A percentile compares a stretch with the other conserved stretches of the same genome.
Conservation (phyloP, 1,140 invertebrate species). For the Parapsyche elsis region DNA sequence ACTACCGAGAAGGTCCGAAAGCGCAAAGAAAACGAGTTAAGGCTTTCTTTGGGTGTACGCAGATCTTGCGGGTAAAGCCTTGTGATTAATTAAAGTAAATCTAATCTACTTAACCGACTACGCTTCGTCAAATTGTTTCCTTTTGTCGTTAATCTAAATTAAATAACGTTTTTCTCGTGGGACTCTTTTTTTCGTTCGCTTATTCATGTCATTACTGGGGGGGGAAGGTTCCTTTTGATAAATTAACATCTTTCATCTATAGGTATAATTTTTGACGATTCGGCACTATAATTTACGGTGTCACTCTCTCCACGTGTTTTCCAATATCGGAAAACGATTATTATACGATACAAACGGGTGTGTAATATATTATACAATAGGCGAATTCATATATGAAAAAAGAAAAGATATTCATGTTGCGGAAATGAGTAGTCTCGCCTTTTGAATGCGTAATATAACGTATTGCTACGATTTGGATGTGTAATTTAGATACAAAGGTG, state of each 20-base stretch:
- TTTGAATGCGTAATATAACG: slow-evolving; percentile 19
- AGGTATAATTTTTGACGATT: too few relatives aligned
- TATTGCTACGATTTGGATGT: background rate
- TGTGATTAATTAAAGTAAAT: slow-evolving; percentile 30
- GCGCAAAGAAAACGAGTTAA: background rate
- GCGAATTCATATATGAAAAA: too few relatives aligned
- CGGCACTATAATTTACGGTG: too few relatives aligned
- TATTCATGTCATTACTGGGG: too few relatives aligned
- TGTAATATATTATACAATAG: too few relatives aligned
- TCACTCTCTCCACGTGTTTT: too few relatives aligned
- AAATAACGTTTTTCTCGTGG: background rate
- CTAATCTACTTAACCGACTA: slow-evolving; percentile 15
- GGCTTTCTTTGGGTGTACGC: background rate
- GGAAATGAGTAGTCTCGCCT: background rate
- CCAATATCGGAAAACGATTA: too few relatives aligned
- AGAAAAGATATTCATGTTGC: background rate
- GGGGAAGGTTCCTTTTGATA: too few relatives aligned
- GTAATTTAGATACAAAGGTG: slow-evolving; percentile 1
- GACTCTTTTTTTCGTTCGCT: too few relatives aligned
- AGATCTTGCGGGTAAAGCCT: background rate
- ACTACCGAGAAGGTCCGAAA: background rate
- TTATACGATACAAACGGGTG: too few relatives aligned
- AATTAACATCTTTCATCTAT: too few relatives aligned
- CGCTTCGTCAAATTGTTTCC: slow-evolving; percentile 7
- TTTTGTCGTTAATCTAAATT: slow-evolving; percentile 16